These are phyloP conservation scores for Vidua chalybeata DNA, from an alignment of 2,113 vertebrate species.

Conservation along the genomic window DNA sequence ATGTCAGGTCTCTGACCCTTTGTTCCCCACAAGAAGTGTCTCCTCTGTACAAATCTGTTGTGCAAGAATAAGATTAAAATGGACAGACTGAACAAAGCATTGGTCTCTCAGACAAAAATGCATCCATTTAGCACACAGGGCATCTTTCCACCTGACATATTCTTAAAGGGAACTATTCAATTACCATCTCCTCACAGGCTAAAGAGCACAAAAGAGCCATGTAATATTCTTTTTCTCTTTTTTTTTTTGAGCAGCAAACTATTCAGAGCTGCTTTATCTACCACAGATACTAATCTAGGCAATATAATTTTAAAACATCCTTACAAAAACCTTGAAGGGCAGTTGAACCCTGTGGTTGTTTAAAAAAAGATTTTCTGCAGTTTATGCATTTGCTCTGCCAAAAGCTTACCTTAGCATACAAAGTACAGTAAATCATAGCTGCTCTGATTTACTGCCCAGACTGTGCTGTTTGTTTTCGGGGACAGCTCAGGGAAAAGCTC, in stretches of 20 bases:
- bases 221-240: slow-evolving; percentile 29
- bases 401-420: slow-evolving; percentile 73
- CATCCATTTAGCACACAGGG: slow-evolving; percentile 74
- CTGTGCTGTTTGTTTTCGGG: slow-evolving; percentile 47
- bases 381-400: slow-evolving; percentile 68
- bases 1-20: slow-evolving; percentile 34
- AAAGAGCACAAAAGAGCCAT: slow-evolving; percentile 65
- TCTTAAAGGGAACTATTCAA: slow-evolving; percentile 77
- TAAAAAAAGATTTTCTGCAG: slow-evolving; percentile 59
- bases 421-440: slow-evolving; percentile 60
- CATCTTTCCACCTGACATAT: slow-evolving; percentile 71
- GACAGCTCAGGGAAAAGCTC: slow-evolving; percentile 26
- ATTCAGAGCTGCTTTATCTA: slow-evolving; percentile 57
- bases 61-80: slow-evolving; percentile 73
- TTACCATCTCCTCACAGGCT: slow-evolving; percentile 59
- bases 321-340: slow-evolving; percentile 62
- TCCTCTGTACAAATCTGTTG: slow-evolving; percentile 58
- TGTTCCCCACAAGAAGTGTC: slow-evolving; percentile 12
- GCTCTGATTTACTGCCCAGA: slow-evolving; percentile 61
- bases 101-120: slow-evolving; percentile 29
- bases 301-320: slow-evolving; percentile 61
- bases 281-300: slow-evolving; percentile 70
- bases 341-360: slow-evolving; percentile 53
- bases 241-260: slow-evolving; percentile 36
- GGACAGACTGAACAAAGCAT: slow-evolving; percentile 72